These are phyloP conservation scores for Phalacrocorax pelagicus DNA, from an alignment of 2,113 vertebrate genomes.

Conservation along the genomic window DNA sequence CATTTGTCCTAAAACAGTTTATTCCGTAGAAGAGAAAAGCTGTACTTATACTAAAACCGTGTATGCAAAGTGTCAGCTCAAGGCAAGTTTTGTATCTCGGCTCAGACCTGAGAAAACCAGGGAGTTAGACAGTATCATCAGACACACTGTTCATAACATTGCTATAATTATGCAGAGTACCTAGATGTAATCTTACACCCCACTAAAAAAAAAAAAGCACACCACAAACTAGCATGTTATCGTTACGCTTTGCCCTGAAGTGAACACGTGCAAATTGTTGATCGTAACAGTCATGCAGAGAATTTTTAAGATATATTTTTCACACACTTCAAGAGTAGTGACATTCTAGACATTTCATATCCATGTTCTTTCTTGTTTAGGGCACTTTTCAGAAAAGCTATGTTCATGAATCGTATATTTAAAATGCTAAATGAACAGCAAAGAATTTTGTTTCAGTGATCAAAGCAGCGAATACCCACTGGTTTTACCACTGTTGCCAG, in stretches of 20 bases:
- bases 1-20: neutral
- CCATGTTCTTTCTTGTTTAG: neutral
- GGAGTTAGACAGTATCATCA: conserved; percentile 49
- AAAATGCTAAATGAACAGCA: neutral
- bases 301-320: neutral
- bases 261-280: conserved; percentile 1
- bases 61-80: conserved; percentile 18
- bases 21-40: neutral
- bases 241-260: neutral
- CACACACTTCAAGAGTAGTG: neutral
- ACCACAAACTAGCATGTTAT: neutral
- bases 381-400: neutral
- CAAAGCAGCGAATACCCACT: conserved; percentile 15
- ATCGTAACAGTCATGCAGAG: neutral
- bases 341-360: neutral
- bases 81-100: neutral
- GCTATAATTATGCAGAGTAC: conserved; percentile 61
- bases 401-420: neutral
- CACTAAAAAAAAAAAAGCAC: neutral
- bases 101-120: conserved; percentile 12
- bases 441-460: conserved; percentile 12
- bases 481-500: conserved; percentile 30
- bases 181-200: conserved; percentile 57
- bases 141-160: conserved; percentile 26
- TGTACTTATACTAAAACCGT: neutral